These are phyloP conservation scores for Drosophila ercepeae DNA, from an alignment of 1,140 invertebrate species.

Conservation along the genomic window DNA sequence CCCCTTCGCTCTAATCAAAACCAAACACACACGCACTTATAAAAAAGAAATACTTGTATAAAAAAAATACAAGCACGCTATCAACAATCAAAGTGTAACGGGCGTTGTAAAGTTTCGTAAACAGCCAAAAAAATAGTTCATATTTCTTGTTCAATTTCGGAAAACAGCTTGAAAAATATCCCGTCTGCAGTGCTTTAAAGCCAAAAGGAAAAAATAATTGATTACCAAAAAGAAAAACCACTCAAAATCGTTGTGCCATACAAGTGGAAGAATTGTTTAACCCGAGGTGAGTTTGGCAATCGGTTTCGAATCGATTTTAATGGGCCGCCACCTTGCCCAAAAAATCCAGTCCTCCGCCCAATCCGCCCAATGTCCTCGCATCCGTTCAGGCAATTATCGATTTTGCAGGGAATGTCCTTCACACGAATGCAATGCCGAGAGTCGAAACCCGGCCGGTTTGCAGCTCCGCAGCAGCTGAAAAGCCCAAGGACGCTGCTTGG, in stretches of 20 bases:
- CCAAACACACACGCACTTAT: slow-evolving; percentile 22
- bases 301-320: slow-evolving; percentile 26
- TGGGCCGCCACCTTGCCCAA: background rate
- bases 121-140: slow-evolving; percentile 5
- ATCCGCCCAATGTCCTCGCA: slow-evolving; percentile 28
- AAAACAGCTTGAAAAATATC: slow-evolving; percentile 40
- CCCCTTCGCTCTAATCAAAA: slow-evolving; percentile 49
- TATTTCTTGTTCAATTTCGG: slow-evolving; percentile 39
- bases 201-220: background rate
- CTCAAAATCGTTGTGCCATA: slow-evolving; percentile 18
- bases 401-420: slow-evolving; percentile 72
- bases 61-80: slow-evolving; percentile 9
- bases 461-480: slow-evolving; percentile 37
- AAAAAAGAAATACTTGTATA: background rate
- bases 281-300: slow-evolving; percentile 60
- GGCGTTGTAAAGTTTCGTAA: slow-evolving; percentile 34
- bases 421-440: slow-evolving; percentile 44
- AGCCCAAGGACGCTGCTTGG: slow-evolving; percentile 56
- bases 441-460: slow-evolving; percentile 1
- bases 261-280: slow-evolving; percentile 57
- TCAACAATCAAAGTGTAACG: slow-evolving; percentile 46
- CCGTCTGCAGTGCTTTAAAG: slow-evolving; percentile 4
- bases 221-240: slow-evolving; percentile 21
- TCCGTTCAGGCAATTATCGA: slow-evolving; percentile 53
- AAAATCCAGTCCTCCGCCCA: no score